Evolutionary conservation across 2,797 vertebrate species (phyloP).

Genomic region (Mycteria americana): DNA sequence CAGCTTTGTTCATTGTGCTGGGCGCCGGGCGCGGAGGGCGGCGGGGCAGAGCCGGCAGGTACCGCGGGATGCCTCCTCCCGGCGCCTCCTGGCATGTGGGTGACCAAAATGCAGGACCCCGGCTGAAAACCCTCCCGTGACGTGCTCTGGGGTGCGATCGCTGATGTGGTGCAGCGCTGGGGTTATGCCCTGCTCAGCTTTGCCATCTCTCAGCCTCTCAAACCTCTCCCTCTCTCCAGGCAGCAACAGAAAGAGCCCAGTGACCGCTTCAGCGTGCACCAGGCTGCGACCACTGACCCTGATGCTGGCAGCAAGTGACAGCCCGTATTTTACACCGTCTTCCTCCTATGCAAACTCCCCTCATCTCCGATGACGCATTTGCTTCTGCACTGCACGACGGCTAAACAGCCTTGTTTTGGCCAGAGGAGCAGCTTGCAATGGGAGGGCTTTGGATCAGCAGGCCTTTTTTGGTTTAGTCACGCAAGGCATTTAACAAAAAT

Average conservation of each 20-base stretch:
- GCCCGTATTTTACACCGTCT: neutral
- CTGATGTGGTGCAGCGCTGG: neutral
- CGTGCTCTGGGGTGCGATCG: accelerated
- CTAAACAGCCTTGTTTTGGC: neutral
- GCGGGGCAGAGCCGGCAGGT: constrained; percentile 48
- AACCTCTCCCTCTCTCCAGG: neutral
- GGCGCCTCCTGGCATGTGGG: neutral
- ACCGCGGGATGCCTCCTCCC: neutral
- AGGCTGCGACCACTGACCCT: neutral
- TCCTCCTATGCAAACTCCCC: neutral
- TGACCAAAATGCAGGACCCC: neutral
- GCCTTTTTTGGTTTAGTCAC: neutral
- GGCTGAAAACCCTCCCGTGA: neutral
- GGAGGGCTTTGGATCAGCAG: neutral
- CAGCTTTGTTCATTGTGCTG: constrained; percentile 64
- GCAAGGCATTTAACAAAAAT: neutral
- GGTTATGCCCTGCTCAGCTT: neutral
- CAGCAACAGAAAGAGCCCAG: neutral
- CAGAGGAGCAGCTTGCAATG: neutral
- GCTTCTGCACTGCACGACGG: neutral
- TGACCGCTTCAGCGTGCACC: accelerated
- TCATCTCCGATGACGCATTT: neutral
- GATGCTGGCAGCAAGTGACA: neutral
- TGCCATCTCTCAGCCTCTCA: neutral
- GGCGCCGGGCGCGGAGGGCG: neutral